Evolutionary conservation across 2,113 vertebrate species (phyloP), one percentile per base, ranked within the genome.

Genomic region (Scopus umbretta): DNA sequence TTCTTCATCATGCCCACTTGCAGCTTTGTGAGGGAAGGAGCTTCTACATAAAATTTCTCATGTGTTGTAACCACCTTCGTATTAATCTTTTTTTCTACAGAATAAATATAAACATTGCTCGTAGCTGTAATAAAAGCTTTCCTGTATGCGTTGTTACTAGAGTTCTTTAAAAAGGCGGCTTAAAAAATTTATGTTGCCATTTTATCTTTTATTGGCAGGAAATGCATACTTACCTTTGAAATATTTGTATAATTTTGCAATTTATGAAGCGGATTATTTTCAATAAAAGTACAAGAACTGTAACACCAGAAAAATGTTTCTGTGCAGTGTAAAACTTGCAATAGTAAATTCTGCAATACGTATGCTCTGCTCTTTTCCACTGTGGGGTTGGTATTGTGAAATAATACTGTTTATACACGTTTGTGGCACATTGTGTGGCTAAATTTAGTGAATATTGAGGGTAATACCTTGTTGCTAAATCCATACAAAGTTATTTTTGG

Each of bases 401-500:
- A 96, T 93, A 32, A 32, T 79, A 12, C 32, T 75, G 61, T 84
- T 89, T 43, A 50, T 71, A 30, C 61, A 49, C 86, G 78, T 43
- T 92, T 92, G 86, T 95, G 70, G 73, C 43, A 63, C 66, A 49
- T 56, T 36, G 14, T 91, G 50, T 87, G 70, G 36, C 65, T 95
- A 81, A 91, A 91, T 89, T 89, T 94, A 91, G 61, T 94, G 73
- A 14, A 34, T 92, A 55, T 75, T 65, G 73, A 92, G 76, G 32
- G 29, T 71, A 92, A 89, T 56, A 66, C 13, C 36, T 94, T 42
- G 32, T 96, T 97, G 65, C 91, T 89, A 89, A 96, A 96, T 73
- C 34, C 45, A 45, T 82, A n/a, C 22, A 62, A 14, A 91, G 20
- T 87, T 94, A 6, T 76, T 93, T 84, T 89, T 72, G 49, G 13